Percentiles rank a stretch among this genome's conserved stretches.
Evolutionary conservation across 2,888 invertebrate genomes (phyloP).

Genomic region (Fabriciana adippe): DNA sequence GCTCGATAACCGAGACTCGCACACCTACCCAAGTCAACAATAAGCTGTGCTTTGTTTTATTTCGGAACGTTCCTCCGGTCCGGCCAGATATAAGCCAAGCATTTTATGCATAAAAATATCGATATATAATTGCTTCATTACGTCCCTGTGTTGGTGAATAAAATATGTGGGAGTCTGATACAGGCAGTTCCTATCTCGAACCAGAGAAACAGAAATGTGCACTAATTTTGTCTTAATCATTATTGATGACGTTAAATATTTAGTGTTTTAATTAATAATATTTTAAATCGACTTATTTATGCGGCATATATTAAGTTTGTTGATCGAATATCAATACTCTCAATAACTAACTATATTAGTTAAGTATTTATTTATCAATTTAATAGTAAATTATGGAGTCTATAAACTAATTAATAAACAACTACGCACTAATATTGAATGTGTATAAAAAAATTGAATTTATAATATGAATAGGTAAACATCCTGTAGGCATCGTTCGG

Average conservation of each 20-base stretch:
- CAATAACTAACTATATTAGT: no score
- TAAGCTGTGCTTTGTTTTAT: constrained; percentile 79
- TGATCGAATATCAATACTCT: no score
- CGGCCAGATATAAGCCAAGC: constrained; percentile 77
- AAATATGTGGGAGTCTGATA: constrained; percentile 80
- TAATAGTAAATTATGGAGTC: no score
- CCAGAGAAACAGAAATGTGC: neutral
- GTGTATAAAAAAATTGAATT: neutral
- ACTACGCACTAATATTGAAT: neutral
- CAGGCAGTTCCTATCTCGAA: constrained; percentile 57
- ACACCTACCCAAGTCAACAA: constrained; percentile 80
- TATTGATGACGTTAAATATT: neutral
- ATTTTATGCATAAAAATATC: constrained; percentile 83
- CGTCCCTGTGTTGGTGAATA: constrained; percentile 81
- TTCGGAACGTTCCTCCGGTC: constrained; percentile 65
- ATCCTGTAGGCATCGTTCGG: constrained; percentile 61
- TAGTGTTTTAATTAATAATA: no score
- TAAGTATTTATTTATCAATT: no score
- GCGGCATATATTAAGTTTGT: no score
- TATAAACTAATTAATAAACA: neutral
- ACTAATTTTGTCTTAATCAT: neutral
- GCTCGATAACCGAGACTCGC: constrained; percentile 80
- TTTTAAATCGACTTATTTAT: no score
- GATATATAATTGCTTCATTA: constrained; percentile 83
- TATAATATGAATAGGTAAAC: constrained; percentile 42